Evolutionary conservation across 2,888 invertebrate genomes (phyloP), one percentile per base, ranked within the genome.

Genomic region (Dione juno): DNA sequence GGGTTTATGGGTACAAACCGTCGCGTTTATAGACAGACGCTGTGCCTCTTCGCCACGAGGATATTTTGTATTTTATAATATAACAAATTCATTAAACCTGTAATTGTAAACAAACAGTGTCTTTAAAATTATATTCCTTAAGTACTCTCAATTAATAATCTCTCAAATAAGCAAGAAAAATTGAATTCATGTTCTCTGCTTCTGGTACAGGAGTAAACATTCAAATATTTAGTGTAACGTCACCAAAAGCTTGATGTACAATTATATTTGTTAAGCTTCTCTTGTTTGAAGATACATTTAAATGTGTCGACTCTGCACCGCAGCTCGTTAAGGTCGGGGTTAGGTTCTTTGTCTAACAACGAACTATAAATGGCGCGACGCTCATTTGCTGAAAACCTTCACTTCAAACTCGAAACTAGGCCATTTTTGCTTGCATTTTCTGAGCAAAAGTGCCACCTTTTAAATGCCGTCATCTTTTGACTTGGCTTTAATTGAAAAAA

Each of bases 331-430:
- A 70, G 70, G 74, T 75, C 79, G 82, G 77, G 83, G 81, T 80
- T 79, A 78, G 81, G 82, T 78, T 80, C 86, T 89, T 88, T 88
- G 88, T 88, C 75, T 78, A 79, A 71, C 66, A 72, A 61, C 16
- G 37, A 40, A 40, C 71, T 71, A 69, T 67, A 70, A 73, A 70
- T 64, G 72, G 67, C 64, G 67, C 81, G 67, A 52, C 72, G 67
- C 57, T 72, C 71, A 73, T 73, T 71, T 73, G 52, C 57, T 72
- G 65, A 74, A 72, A 72, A 72, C 65, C 67, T 45, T 2, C 64
- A 66, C 72, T 66, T 70, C 58, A 70, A 63, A 64, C 67, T 64
- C 19, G 65, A 64, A 64, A 64, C 64, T 50, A 64, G 50, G 50
- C 50, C 64, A 50, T 64, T 64, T 50, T 50, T 19, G 35, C 40